A percentile compares a stretch with the other conserved stretches of the same genome.
phyloP scores from a whole-genome alignment of 2,113 vertebrate species.

The Argyrosomus japonicus region DNA sequence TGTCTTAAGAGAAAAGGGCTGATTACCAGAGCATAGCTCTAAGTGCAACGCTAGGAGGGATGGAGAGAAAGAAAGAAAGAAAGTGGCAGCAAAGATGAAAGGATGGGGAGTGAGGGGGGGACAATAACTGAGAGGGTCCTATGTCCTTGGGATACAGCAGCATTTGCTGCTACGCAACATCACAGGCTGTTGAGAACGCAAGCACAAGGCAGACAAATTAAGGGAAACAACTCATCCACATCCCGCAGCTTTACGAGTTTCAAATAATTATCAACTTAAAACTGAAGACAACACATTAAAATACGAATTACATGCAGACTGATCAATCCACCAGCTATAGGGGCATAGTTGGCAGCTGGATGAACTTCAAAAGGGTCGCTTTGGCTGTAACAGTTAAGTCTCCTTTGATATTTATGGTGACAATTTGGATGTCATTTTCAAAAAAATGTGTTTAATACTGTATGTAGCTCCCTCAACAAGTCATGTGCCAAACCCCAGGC shows the following conservation, averaged over 20 bases:
- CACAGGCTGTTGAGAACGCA: slow-evolving; percentile 36
- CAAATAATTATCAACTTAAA: slow-evolving; percentile 50
- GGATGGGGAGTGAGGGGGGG: background rate
- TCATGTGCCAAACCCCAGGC: background rate
- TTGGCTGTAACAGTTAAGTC: slow-evolving; percentile 46
- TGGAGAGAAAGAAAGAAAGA: slow-evolving; percentile 2
- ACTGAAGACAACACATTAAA: slow-evolving; percentile 39
- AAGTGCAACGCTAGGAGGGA: slow-evolving; percentile 43
- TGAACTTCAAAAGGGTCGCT: slow-evolving; percentile 62
- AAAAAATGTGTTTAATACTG: slow-evolving; percentile 4
- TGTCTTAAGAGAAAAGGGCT: slow-evolving; percentile 56
- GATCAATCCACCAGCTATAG: slow-evolving; percentile 55
- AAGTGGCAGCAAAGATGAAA: slow-evolving; percentile 59
- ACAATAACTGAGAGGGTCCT: slow-evolving; percentile 38
- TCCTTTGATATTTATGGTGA: slow-evolving; percentile 45
- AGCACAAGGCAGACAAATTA: slow-evolving; percentile 16
- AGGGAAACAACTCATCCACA: slow-evolving; percentile 35
- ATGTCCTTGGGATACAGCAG: slow-evolving; percentile 45
- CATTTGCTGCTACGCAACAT: slow-evolving; percentile 39
- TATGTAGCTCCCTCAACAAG: slow-evolving; percentile 7
- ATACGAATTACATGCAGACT: slow-evolving; percentile 33
- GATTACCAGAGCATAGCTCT: slow-evolving; percentile 39
- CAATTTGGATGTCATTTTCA: slow-evolving; percentile 37
- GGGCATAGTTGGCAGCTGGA: slow-evolving; percentile 56
- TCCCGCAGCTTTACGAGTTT: slow-evolving; percentile 29